phyloP scores from a whole-genome alignment of 2,888 invertebrate species.

The Parnassius orleans region DNA sequence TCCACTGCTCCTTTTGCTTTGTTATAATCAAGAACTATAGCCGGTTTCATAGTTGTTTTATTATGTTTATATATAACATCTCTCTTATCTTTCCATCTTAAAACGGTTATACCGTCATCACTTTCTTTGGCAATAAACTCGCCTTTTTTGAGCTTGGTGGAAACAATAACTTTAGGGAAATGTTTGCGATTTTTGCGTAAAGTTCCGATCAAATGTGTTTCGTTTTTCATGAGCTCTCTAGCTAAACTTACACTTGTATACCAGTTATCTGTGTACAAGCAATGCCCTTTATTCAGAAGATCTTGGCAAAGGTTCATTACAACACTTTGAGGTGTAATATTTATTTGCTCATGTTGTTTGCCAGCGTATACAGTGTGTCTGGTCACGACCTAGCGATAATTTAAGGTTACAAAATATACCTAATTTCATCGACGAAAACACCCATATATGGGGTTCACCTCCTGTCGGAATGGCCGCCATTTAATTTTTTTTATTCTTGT shows the following conservation, averaged over 20 bases:
- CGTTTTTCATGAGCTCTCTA: conserved; percentile 33
- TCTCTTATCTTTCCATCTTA: conserved; percentile 33
- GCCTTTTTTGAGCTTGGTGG: conserved; percentile 31
- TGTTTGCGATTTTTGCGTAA: conserved; percentile 30
- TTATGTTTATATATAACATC: conserved; percentile 28
- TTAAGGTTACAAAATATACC: no score
- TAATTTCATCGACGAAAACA: no score
- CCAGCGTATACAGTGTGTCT: no score
- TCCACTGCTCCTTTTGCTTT: conserved; percentile 31
- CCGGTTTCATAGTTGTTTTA: conserved; percentile 18
- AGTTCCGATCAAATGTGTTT: conserved; percentile 38
- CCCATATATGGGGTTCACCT: no score
- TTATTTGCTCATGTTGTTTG: conserved; percentile 13
- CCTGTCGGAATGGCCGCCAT: no score
- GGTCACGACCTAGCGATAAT: no score
- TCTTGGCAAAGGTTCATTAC: conserved; percentile 38
- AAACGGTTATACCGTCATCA: conserved; percentile 30
- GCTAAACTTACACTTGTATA: conserved; percentile 39
- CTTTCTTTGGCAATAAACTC: conserved; percentile 31
- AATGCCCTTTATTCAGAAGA: conserved; percentile 35
- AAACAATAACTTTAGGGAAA: conserved; percentile 30
- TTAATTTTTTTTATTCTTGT: no score
- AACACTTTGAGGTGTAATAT: conserved; percentile 38
- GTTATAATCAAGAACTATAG: conserved; percentile 36
- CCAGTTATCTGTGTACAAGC: conserved; percentile 19